Conservation (phyloP, 2,113 vertebrate species). For the Psilopogon haemacephalus region DNA sequence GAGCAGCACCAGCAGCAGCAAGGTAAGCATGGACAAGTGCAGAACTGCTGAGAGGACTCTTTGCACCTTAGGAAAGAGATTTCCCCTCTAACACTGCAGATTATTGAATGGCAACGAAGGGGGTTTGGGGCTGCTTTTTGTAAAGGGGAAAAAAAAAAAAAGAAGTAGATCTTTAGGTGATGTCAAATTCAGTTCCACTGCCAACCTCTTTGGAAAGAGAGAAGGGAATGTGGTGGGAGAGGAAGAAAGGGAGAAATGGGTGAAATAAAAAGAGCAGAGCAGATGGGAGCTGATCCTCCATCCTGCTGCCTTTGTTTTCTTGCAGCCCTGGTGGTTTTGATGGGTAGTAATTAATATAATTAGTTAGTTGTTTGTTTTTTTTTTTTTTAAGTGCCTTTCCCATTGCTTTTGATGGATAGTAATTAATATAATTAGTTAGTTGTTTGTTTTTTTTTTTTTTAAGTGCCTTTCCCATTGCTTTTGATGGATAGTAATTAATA, state of each 20-base stretch:
- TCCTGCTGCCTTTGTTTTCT: neutral
- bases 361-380: too few species aligned
- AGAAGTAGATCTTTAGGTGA: neutral
- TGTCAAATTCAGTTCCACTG: neutral
- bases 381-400: too few species aligned
- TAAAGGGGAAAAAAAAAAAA: neutral
- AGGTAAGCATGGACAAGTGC: slow-evolving; percentile 49
- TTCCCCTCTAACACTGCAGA: neutral
- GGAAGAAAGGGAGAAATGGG: neutral
- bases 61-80: neutral
- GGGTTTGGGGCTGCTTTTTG: neutral
- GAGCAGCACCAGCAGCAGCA: slow-evolving; percentile 19
- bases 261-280: neutral
- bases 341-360: neutral
- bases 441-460: too few species aligned
- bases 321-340: neutral
- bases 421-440: neutral
- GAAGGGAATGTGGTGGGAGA: neutral
- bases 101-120: neutral
- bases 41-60: neutral
- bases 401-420: neutral
- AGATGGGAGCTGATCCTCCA: neutral
- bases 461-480: too few species aligned
- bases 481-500: neutral
- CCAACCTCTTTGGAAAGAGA: neutral